Conservation (phyloP, 2,113 vertebrate genomes). For the Tautogolabrus adspersus region DNA sequence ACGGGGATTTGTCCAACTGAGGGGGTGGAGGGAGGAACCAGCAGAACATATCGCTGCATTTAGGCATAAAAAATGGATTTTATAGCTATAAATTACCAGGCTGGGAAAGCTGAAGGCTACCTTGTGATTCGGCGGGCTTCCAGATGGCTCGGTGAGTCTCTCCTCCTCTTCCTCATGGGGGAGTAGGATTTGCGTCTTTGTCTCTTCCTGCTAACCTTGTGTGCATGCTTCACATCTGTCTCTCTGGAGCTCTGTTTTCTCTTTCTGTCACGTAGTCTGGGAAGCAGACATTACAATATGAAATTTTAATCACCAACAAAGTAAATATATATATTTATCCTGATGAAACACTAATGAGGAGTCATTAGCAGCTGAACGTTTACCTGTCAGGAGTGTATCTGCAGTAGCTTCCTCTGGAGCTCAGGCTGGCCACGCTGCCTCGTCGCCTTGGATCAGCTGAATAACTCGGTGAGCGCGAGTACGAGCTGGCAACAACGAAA, state of each 20-base stretch:
- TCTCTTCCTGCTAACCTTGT: slow-evolving; percentile 80
- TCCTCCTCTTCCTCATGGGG: slow-evolving; percentile 93
- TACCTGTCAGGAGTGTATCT: slow-evolving; percentile 91
- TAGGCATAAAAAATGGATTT: slow-evolving; percentile 16
- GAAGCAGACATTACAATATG: slow-evolving; percentile 1
- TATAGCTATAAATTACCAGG: slow-evolving; percentile 22
- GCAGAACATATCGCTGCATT: slow-evolving; percentile 3
- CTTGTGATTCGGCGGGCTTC: slow-evolving; percentile 97
- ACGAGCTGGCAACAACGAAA: slow-evolving; percentile 84
- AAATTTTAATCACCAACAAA: neutral
- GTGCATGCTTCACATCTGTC: slow-evolving; percentile 81
- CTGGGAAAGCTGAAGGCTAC: slow-evolving; percentile 66
- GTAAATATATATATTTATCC: slow-evolving; percentile 1
- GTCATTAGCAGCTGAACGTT: neutral
- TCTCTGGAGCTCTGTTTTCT: slow-evolving; percentile 79
- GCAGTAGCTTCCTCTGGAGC: slow-evolving; percentile 90
- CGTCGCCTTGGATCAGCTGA: slow-evolving; percentile 86
- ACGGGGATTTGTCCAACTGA: slow-evolving; percentile 18
- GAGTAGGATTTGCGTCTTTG: slow-evolving; percentile 88
- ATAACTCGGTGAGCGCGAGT: slow-evolving; percentile 89
- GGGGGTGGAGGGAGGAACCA: slow-evolving; percentile 15
- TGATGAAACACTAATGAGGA: neutral
- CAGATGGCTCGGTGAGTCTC: slow-evolving; percentile 97
- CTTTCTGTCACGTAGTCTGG: slow-evolving; percentile 82
- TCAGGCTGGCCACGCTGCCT: slow-evolving; percentile 85